These are phyloP conservation scores for Stenchaetothrips biformis DNA, from an alignment of 2,888 invertebrate genomes.

Conservation along the genomic window DNA sequence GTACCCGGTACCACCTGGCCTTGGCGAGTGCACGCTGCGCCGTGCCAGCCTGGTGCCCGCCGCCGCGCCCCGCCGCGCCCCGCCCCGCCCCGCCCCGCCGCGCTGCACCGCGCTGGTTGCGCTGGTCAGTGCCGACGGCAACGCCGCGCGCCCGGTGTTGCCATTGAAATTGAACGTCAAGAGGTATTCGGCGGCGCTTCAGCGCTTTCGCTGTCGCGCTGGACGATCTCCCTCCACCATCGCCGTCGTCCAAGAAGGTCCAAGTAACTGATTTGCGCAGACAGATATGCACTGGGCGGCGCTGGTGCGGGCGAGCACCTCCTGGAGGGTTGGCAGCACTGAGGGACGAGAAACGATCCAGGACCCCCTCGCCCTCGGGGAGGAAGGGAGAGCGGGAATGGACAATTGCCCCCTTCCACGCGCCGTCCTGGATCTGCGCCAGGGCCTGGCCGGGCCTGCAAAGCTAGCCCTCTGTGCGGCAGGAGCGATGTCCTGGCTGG, in stretches of 20 bases:
- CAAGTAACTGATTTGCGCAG: no score
- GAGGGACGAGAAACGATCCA: no score
- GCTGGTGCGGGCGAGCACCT: no score
- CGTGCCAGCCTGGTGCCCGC: neutral
- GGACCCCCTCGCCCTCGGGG: neutral
- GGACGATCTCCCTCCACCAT: no score
- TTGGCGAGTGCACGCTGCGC: neutral
- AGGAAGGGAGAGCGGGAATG: neutral
- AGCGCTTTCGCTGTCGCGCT: no score
- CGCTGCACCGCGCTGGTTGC: neutral
- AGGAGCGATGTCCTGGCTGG: neutral
- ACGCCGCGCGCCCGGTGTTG: neutral
- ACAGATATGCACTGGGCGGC: no score
- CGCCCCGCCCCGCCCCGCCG: neutral
- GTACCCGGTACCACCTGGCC: neutral
- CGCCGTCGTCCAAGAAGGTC: no score
- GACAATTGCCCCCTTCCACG: neutral
- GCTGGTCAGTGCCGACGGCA: neutral
- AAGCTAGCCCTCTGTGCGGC: neutral
- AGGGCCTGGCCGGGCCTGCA: neutral
- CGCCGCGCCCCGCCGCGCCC: neutral
- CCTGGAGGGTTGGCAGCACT: no score
- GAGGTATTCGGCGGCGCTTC: no score
- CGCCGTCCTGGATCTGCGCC: neutral
- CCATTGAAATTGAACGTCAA: no score